Base-by-base conservation (phyloP, 2,888 invertebrate species). In the Pandemis heparana region DNA sequence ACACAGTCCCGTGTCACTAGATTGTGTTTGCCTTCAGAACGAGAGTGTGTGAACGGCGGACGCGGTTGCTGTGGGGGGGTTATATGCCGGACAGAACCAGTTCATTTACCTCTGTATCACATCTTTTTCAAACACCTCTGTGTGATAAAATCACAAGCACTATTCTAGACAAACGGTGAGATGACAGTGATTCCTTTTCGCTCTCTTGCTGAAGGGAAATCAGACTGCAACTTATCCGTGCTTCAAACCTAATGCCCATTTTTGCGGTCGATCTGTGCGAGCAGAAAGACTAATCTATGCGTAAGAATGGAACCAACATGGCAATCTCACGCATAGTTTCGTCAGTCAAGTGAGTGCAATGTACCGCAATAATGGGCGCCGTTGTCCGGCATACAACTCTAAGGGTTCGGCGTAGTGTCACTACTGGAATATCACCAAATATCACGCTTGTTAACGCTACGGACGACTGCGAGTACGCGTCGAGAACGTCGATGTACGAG, bases 21-120 rank as follows among this genome's bases (percentile, higher is more conserved):
- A 48, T 51, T 69, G 61, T 69, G 62, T 68, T 38, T 51, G 38
- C 62, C 65, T 60, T 63, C 76, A 68, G 78, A 63, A 77, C 74
- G 65, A 66, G 65, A 68, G 41, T 64, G 46, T 59, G 62, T 41
- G 70, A 59, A 60, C 39, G 66, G 65, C 67, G 75, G 75, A 78
- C 78, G 81, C 76, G 81, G 79, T 77, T 71, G 76, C 62, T 75
- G 75, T 63, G 78, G 70, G 77, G 66, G 41, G 41, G 61, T 70
- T 70, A 53, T 61, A 74, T 70, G 65, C 70, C 53, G 70, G 53
- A 23, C 41, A 43, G 18, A 18, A 68, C 65, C 41, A 43, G 10
- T 12, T 23, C 7, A 41, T 16, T 9, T 32, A 32, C 23, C 23
- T 32, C 23, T 32, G 8, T 46, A 43, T 14, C 46, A 23, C 43